Percentiles rank a stretch among this genome's conserved stretches.
phyloP scores from a whole-genome alignment of 1,140 invertebrate genomes.

The Mya arenaria region DNA sequence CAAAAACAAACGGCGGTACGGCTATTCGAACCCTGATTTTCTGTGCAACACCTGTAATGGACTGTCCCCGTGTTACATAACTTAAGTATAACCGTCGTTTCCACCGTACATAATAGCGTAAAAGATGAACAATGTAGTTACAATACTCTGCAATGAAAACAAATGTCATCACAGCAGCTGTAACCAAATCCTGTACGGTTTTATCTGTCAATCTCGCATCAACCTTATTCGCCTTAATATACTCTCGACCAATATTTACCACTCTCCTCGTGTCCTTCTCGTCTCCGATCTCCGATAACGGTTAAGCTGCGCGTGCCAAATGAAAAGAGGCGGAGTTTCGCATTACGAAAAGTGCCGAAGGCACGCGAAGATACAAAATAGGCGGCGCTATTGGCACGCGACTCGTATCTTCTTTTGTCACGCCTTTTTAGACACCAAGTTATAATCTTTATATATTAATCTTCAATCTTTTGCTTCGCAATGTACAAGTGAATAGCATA shows the following conservation, averaged over 20 bases:
- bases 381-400: conserved; percentile 49
- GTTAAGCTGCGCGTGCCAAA: conserved; percentile 33
- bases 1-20: conserved; percentile 27
- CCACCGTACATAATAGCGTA: no score
- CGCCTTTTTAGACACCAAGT: conserved; percentile 57
- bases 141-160: conserved; percentile 48
- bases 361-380: conserved; percentile 41
- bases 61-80: conserved; percentile 39
- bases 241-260: conserved; percentile 47
- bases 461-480: conserved; percentile 52
- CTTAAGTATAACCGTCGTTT: background rate
- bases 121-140: no score
- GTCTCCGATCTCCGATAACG: conserved; percentile 44
- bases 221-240: conserved; percentile 37
- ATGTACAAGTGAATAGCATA: conserved; percentile 49
- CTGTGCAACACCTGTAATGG: conserved; percentile 32
- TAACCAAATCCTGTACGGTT: conserved; percentile 46
- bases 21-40: conserved; percentile 15
- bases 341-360: conserved; percentile 46
- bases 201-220: conserved; percentile 53
- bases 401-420: conserved; percentile 54
- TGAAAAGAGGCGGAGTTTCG: conserved; percentile 11
- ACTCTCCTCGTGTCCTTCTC: conserved; percentile 39
- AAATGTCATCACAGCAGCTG: conserved; percentile 49
- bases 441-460: conserved; percentile 58